phyloP scores from a whole-genome alignment of 2,797 vertebrate species.

The Peromyscus nudipes region DNA sequence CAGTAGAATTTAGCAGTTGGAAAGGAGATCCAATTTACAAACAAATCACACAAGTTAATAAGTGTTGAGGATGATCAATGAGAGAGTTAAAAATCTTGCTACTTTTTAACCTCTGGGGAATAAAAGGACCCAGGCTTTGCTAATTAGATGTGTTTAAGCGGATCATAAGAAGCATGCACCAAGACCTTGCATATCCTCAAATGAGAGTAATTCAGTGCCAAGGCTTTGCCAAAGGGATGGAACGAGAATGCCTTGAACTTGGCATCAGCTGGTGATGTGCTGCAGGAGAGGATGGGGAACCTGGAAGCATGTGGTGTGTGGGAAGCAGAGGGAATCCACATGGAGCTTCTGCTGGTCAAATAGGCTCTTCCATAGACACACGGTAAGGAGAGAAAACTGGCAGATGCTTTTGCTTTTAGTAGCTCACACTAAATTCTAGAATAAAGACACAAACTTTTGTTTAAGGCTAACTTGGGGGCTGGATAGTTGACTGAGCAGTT shows the following conservation, averaged over 20 bases:
- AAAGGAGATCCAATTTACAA: background rate
- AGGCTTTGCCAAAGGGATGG: background rate
- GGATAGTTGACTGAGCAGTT: background rate
- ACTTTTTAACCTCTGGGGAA: background rate
- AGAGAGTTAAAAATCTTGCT: background rate
- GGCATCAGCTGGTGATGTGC: background rate
- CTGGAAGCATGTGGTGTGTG: accelerated
- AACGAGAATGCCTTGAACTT: background rate
- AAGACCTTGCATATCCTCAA: background rate
- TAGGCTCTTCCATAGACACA: background rate
- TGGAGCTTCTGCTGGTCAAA: too few relatives aligned
- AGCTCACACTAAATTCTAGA: background rate
- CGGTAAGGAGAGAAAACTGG: background rate
- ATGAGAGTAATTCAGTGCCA: background rate
- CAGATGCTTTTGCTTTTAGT: background rate
- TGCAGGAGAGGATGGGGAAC: background rate
- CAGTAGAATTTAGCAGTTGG: background rate
- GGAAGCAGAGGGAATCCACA: accelerated
- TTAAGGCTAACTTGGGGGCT: background rate
- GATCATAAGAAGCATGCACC: background rate
- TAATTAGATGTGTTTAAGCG: background rate
- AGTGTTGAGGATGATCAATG: background rate
- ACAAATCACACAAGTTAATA: background rate
- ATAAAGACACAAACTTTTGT: background rate
- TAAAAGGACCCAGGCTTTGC: background rate